phyloP scores from a whole-genome alignment of 2,113 vertebrate species.

The Sturnus vulgaris region DNA sequence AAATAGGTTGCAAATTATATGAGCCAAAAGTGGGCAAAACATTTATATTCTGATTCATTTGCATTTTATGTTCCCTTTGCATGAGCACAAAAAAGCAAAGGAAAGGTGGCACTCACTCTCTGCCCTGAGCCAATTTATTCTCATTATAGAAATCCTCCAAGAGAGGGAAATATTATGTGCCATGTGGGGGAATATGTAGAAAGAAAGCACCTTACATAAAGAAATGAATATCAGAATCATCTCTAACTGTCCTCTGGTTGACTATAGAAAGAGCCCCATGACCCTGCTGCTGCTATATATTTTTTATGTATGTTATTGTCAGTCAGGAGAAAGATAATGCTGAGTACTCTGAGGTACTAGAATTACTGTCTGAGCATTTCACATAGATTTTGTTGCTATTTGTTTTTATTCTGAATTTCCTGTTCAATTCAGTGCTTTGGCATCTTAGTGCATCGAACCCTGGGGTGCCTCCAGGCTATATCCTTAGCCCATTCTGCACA shows the following conservation, averaged over 20 bases:
- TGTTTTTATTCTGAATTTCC: conserved; percentile 65
- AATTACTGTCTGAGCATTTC: conserved; percentile 46
- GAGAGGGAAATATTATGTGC: not conserved
- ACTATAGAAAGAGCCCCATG: not conserved
- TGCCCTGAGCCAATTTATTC: not conserved
- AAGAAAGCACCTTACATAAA: not conserved
- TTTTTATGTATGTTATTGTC: conserved; percentile 4
- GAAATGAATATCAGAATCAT: not conserved
- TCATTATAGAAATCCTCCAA: not conserved
- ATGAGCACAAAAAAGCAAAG: not conserved
- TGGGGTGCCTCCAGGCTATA: conserved; percentile 65
- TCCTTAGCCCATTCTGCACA: conserved; percentile 58
- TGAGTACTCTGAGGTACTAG: conserved; percentile 19
- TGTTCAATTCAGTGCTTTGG: conserved; percentile 65
- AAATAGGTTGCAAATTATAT: not conserved
- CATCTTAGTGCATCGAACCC: conserved; percentile 61
- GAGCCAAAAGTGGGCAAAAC: not conserved
- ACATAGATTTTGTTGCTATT: conserved; percentile 48
- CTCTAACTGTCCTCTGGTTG: conserved; percentile 14
- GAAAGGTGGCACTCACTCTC: not conserved
- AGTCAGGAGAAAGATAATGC: not conserved
- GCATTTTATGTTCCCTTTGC: not conserved
- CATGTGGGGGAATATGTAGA: not conserved
- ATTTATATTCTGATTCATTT: not conserved
- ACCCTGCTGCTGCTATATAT: not conserved